These are phyloP conservation scores for Cochlearius cochlearius DNA, from an alignment of 2,113 vertebrate species.

Conservation along the genomic window DNA sequence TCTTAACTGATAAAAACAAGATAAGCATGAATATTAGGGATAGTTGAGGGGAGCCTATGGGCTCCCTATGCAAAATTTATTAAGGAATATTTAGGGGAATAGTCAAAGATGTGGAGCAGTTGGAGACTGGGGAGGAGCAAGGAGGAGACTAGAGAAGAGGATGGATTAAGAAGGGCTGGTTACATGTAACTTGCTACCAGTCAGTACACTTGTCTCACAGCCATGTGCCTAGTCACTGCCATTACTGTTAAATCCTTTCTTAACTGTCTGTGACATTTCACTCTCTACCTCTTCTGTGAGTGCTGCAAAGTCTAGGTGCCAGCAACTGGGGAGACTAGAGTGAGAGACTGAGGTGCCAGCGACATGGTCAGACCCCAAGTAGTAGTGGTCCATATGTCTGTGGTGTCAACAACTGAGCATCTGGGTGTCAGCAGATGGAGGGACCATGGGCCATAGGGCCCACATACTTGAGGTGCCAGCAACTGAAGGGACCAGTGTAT, in stretches of 20 bases:
- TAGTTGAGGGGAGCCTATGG: not conserved
- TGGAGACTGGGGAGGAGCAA: not conserved
- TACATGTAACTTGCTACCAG: not conserved
- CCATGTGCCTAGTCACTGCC: not conserved
- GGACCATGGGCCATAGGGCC: not conserved
- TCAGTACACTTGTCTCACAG: not conserved
- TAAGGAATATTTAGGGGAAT: not conserved
- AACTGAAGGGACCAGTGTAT: not conserved
- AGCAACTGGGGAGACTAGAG: not conserved
- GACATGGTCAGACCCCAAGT: not conserved
- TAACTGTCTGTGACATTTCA: not conserved
- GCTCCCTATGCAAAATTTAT: not conserved
- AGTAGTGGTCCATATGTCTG: not conserved
- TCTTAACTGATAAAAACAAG: not conserved
- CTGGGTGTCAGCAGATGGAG: not conserved
- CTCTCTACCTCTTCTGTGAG: not conserved
- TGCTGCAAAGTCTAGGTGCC: not conserved
- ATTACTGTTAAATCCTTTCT: not conserved
- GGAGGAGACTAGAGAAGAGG: not conserved
- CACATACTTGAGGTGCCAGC: not conserved
- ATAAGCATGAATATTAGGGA: not conserved
- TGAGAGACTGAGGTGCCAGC: not conserved
- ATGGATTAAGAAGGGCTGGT: not conserved
- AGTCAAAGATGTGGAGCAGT: not conserved
- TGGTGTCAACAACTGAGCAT: not conserved